These are phyloP conservation scores for Thereuonema tuberculata DNA, from an alignment of 1,140 invertebrate genomes.

Conservation along the genomic window DNA sequence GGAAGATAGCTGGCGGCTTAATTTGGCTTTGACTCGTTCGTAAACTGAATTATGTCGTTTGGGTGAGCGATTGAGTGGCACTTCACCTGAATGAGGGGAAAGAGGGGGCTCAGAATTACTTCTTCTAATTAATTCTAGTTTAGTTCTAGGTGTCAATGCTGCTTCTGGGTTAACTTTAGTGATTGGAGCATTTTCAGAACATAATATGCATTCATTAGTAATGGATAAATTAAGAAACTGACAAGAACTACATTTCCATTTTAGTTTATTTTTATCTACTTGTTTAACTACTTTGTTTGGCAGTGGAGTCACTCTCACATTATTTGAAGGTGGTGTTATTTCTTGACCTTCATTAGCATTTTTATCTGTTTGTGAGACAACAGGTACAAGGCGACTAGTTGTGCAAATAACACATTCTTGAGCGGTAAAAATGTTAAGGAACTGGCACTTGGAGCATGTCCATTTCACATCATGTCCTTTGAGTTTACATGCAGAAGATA, in stretches of 20 bases:
- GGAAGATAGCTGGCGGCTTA: conserved; percentile 40
- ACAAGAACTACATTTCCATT: conserved; percentile 14
- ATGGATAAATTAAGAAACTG: conserved; percentile 4
- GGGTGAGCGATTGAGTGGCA: conserved; percentile 30
- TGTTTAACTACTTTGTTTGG: background rate
- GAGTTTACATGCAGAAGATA: background rate
- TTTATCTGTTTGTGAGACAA: background rate
- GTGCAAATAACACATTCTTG: conserved; percentile 16
- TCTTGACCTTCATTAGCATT: background rate
- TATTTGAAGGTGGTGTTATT: background rate
- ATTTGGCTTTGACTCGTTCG: conserved; percentile 43
- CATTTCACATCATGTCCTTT: conserved; percentile 18
- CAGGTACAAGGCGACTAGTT: background rate
- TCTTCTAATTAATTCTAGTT: background rate
- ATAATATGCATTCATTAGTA: conserved; percentile 13
- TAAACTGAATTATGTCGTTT: conserved; percentile 42
- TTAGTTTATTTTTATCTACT: background rate
- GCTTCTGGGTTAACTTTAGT: background rate
- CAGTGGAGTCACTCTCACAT: background rate
- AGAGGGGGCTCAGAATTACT: background rate
- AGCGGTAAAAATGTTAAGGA: conserved; percentile 21
- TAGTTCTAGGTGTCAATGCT: background rate
- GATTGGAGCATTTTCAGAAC: background rate
- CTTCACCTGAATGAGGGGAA: background rate
- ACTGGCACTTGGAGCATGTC: conserved; percentile 24